These are phyloP conservation scores for Pterocles orientalis DNA, from an alignment of 2,113 vertebrate genomes.

Conservation along the genomic window DNA sequence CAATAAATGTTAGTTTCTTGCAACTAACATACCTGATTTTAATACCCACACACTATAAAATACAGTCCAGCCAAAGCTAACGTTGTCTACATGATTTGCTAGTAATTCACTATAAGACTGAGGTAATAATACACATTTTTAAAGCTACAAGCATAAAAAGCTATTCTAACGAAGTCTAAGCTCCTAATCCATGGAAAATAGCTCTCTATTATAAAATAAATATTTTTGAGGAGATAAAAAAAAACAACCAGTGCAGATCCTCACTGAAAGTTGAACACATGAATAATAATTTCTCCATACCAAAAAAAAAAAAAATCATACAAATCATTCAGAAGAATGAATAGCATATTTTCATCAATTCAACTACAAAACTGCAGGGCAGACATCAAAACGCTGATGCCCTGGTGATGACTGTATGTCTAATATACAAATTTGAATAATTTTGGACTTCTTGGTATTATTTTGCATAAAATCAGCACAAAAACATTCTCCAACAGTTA, in stretches of 20 bases:
- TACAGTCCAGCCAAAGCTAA: background rate
- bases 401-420: fast-evolving
- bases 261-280: background rate
- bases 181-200: background rate
- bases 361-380: background rate
- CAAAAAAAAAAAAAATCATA: background rate
- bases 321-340: background rate
- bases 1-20: background rate
- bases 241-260: background rate
- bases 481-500: background rate
- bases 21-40: background rate
- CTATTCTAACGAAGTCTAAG: background rate
- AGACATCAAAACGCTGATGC: background rate
- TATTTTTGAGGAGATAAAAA: background rate
- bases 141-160: background rate
- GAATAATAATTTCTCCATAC: background rate
- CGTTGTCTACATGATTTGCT: background rate
- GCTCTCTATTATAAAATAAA: background rate
- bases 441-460: background rate
- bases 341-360: background rate
- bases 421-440: background rate
- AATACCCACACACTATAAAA: background rate
- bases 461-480: background rate
- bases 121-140: background rate
- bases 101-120: background rate